Conservation (phyloP, 2,888 invertebrate genomes). For the Agrilus mali region DNA sequence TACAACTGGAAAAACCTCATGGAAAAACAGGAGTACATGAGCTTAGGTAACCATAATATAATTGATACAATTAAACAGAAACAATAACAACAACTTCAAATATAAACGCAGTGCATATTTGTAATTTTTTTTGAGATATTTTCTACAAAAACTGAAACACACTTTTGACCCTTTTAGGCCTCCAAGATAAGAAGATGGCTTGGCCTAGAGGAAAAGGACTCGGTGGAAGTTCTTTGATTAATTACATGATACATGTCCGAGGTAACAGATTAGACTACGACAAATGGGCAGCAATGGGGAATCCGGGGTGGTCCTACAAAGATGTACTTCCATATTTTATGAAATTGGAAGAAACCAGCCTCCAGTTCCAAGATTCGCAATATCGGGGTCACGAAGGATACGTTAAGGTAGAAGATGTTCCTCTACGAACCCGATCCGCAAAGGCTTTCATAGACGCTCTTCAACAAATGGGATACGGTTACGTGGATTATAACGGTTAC, state of each 20-base stretch:
- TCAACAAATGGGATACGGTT: conserved; percentile 47
- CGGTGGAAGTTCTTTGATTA: conserved; percentile 37
- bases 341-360: conserved; percentile 11
- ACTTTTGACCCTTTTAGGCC: too few relatives aligned
- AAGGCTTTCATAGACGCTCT: conserved; percentile 44
- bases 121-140: too few relatives aligned
- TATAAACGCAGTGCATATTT: neutral
- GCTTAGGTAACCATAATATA: conserved; percentile 28
- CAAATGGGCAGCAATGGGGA: too few relatives aligned
- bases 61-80: neutral
- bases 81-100: too few relatives aligned
- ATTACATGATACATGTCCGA: conserved; percentile 44
- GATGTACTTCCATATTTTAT: conserved; percentile 34
- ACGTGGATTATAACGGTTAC: conserved; percentile 56
- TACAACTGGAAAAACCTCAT: conserved; percentile 50
- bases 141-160: too few relatives aligned
- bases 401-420: conserved; percentile 31
- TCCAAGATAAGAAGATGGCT: conserved; percentile 10
- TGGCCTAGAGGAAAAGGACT: conserved; percentile 45
- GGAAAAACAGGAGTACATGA: conserved; percentile 41
- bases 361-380: conserved; percentile 17
- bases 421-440: conserved; percentile 34
- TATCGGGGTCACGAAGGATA: conserved; percentile 33
- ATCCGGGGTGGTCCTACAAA: conserved; percentile 38
- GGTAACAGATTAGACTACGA: conserved; percentile 60